Conservation (phyloP, 2,797 vertebrate genomes). For the Novumbra hubbsi region DNA sequence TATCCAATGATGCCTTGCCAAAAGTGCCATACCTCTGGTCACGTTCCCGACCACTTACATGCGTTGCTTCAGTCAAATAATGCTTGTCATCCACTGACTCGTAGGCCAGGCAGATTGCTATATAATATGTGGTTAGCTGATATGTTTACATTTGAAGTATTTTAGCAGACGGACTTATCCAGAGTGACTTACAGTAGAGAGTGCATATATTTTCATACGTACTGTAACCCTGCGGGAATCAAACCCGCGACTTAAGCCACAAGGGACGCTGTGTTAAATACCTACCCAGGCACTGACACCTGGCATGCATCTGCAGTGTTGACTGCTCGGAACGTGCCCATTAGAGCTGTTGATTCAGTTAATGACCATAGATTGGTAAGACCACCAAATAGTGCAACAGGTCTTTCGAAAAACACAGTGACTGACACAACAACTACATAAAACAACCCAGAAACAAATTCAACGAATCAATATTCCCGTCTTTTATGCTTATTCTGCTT, state of each 20-base stretch:
- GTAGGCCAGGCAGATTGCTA: neutral
- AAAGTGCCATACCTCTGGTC: slow-evolving; percentile 45
- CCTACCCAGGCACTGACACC: neutral
- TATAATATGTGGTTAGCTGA: neutral
- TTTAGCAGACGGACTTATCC: no score
- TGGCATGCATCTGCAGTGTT: neutral
- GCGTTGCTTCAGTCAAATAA: neutral
- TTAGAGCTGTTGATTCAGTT: slow-evolving; percentile 27
- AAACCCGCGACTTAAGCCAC: no score
- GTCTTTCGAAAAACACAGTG: slow-evolving; percentile 45
- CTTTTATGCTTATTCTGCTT: slow-evolving; percentile 69
- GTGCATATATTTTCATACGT: no score
- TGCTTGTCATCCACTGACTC: neutral
- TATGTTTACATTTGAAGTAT: neutral
- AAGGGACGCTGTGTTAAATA: neutral
- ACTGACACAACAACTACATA: slow-evolving; percentile 18
- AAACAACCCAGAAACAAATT: slow-evolving; percentile 34
- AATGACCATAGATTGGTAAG: slow-evolving; percentile 34
- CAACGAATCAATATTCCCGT: slow-evolving; percentile 27
- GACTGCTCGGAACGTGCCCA: neutral
- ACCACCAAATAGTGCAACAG: slow-evolving; percentile 60
- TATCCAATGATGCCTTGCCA: slow-evolving; percentile 33
- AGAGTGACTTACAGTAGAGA: no score
- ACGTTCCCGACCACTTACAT: neutral
- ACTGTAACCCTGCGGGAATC: no score